These are phyloP conservation scores for Taenioides sp. DNA, from an alignment of 2,797 vertebrate genomes.

Conservation along the genomic window DNA sequence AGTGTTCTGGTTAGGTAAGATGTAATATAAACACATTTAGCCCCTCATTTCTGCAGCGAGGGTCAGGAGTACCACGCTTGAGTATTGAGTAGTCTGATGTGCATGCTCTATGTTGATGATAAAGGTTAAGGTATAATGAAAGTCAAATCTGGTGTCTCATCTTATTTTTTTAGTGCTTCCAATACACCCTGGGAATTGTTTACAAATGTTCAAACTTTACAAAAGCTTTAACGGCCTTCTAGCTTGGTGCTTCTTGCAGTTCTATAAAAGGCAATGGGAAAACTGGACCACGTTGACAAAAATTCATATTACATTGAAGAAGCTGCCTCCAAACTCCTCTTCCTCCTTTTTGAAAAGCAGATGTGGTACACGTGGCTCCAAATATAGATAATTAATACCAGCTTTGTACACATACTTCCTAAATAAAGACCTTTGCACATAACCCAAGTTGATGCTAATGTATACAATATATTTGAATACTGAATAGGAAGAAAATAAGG, in stretches of 20 bases:
- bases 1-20: background rate
- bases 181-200: background rate
- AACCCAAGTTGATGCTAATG: background rate
- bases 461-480: background rate
- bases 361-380: constrained; percentile 51
- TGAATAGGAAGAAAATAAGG: background rate
- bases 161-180: too few species aligned
- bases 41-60: background rate
- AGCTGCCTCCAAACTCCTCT: background rate
- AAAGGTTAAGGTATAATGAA: background rate
- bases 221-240: background rate
- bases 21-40: background rate
- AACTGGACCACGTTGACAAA: background rate
- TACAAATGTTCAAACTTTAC: background rate
- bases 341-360: constrained; percentile 36
- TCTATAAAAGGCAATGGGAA: background rate
- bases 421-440: constrained; percentile 12
- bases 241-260: background rate
- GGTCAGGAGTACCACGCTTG: background rate
- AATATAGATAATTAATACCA: constrained; percentile 38
- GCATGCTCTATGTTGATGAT: background rate
- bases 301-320: background rate
- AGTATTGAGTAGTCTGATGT: background rate
- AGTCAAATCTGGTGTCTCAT: background rate
- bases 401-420: constrained; percentile 10